Percentiles rank a stretch among this genome's conserved stretches.
Conservation (phyloP, 2,113 vertebrate species). For the Hiodon tergisus region DNA sequence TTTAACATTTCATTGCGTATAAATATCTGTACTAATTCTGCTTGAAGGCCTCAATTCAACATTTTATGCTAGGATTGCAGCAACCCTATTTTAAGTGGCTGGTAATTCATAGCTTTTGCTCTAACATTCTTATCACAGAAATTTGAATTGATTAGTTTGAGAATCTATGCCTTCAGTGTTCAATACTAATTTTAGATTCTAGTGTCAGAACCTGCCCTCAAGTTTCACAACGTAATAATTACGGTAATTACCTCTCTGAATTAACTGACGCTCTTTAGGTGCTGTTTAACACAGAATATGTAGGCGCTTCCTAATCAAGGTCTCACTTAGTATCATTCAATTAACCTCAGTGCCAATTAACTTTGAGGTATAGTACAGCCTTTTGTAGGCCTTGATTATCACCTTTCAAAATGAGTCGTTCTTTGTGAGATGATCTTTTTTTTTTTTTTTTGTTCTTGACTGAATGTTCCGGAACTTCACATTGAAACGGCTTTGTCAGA, state of each 20-base stretch:
- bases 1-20: neutral
- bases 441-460: neutral
- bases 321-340: neutral
- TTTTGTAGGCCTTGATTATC: neutral
- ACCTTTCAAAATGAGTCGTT: neutral
- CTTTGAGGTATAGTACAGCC: neutral
- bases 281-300: neutral
- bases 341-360: neutral
- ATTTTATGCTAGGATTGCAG: too few relatives aligned
- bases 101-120: neutral
- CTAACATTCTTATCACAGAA: neutral
- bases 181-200: neutral
- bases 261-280: neutral
- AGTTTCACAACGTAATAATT: conserved; percentile 1
- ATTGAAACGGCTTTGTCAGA: too few relatives aligned
- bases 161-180: conserved; percentile 1
- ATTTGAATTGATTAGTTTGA: neutral
- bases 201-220: neutral
- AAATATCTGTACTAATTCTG: neutral
- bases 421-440: neutral
- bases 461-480: too few relatives aligned
- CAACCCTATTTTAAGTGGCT: neutral
- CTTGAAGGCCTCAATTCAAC: neutral
- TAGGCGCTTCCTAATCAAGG: neutral
- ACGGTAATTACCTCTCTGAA: conserved; percentile 1